A percentile compares a stretch with the other conserved stretches of the same genome.
Conservation (phyloP, 2,113 vertebrate species). For the Callaeas wilsoni region DNA sequence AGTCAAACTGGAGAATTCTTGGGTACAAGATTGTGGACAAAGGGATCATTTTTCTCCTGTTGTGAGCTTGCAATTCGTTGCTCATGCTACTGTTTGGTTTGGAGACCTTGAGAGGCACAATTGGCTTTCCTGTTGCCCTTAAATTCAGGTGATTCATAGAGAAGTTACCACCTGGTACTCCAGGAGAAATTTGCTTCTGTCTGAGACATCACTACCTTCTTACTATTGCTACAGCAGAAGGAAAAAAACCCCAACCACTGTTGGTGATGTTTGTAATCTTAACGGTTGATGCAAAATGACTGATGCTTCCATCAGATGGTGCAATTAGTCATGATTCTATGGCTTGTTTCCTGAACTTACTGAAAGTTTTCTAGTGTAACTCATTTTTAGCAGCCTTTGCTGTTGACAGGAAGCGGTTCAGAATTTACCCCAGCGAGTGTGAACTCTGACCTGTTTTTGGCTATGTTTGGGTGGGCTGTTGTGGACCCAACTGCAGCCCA, state of each 20-base stretch:
- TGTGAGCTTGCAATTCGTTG: neutral
- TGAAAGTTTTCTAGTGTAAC: neutral
- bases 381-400: neutral
- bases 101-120: neutral
- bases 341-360: neutral
- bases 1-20: neutral
- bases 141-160: neutral
- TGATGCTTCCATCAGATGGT: accelerated
- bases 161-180: neutral
- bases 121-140: neutral
- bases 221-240: neutral
- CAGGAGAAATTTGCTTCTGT: neutral
- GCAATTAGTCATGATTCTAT: neutral
- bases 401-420: neutral
- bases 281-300: neutral
- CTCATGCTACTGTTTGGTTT: neutral
- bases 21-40: neutral
- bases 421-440: neutral
- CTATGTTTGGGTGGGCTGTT: accelerated
- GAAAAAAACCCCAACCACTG: accelerated
- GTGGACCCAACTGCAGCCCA: too few relatives aligned
- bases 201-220: accelerated
- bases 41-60: neutral
- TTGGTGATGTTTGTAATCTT: neutral
- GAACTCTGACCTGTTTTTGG: neutral